Conservation (phyloP, 2,113 vertebrate species). For the Struthidea cinerea region DNA sequence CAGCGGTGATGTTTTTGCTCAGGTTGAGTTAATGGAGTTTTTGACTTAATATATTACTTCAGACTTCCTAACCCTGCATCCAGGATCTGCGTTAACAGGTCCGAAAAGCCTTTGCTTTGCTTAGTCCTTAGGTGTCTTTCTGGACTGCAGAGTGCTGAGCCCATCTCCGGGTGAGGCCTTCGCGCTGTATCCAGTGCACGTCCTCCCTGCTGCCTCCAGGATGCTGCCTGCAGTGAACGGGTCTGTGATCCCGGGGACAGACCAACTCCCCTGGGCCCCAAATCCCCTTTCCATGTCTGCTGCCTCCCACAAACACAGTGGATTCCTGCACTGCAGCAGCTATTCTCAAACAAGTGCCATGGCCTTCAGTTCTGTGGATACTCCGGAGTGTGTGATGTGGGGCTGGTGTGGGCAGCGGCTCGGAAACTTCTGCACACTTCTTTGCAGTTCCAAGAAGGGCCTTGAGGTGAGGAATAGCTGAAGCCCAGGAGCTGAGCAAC, state of each 20-base stretch:
- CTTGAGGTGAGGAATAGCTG: neutral
- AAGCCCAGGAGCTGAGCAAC: neutral
- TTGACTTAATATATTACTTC: neutral
- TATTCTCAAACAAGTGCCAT: accelerated
- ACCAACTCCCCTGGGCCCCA: neutral
- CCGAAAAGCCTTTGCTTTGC: neutral
- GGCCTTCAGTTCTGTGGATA: neutral
- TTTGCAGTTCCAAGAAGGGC: neutral
- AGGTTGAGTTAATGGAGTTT: neutral
- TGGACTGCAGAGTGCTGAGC: neutral
- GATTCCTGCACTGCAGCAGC: neutral
- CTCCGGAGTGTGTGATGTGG: accelerated
- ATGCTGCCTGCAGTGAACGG: neutral
- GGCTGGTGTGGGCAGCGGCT: neutral
- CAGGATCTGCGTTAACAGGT: neutral
- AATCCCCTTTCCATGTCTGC: neutral
- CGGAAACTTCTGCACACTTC: neutral
- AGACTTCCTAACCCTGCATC: neutral
- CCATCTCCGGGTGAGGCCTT: neutral
- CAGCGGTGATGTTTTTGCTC: neutral
- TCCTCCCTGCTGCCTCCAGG: accelerated
- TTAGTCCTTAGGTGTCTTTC: neutral
- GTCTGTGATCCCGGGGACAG: neutral
- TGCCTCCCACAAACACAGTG: accelerated
- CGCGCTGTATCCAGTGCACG: accelerated